Base-by-base conservation (phyloP, 2,113 vertebrate species). In the Silurus meridionalis region DNA sequence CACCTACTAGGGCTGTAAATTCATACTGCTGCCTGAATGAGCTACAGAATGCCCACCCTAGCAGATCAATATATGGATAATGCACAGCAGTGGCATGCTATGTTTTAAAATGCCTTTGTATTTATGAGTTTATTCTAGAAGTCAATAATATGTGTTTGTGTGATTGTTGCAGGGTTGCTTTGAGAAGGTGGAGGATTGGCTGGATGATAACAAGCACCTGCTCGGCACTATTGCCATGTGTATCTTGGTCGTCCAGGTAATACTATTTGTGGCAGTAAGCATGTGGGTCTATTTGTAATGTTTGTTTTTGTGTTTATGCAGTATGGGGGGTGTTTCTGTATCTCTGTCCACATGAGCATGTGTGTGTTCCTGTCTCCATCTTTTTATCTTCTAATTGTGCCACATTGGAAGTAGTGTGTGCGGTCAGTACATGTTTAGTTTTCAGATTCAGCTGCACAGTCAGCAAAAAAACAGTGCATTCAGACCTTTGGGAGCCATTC, bases 221-320 rank as follows among this genome's bases (percentile, higher is more conserved):
- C 96, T 99, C 0, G 97, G 97, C 89, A 97, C 97, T 0, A 94
- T 97, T 78, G 98, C 96, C 86, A 97, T 99, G 97, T 97, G 97
- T 89, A 90, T 99, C 90, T 94, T 99, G 83, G 96, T 98, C 74
- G 96, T 97, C 91, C 98, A 99, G 98, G 98, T 99, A 94, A 84
- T 58, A 28, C 87, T 64, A 50, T 84, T 53, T 78, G 74, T 84
- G 53, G 2, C 23, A 57, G 75, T 77, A 50, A 88, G 83, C 80
- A 46, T 82, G 67, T 82, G 28, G 63, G 53, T 87, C 82, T 83
- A 80, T 87, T 72, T 84, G 84, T n/a, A 55, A 46, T 87, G 66
- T 78, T 23, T 71, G 17, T 85, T 53, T 67, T 37, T 78, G 37
- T 17, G 23, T 37, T 66, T 67, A 53, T 86, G 83, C 86, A 63